A percentile compares a stretch with the other conserved stretches of the same genome.
Evolutionary conservation across 2,888 invertebrate species (phyloP).

Genomic region (Chymomyza procnemis): DNA sequence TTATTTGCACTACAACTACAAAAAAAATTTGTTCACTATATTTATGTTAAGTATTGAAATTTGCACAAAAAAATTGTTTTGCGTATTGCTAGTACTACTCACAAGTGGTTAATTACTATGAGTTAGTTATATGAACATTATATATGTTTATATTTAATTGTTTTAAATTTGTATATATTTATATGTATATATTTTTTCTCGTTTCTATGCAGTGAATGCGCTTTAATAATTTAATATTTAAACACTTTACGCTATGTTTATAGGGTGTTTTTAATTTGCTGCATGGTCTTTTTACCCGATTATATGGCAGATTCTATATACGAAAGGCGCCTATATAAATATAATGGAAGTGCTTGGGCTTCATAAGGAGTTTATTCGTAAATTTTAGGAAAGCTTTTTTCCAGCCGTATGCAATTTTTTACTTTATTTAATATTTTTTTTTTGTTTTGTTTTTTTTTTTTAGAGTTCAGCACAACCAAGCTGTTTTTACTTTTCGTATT

Average conservation of each 20-base stretch:
- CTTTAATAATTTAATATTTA: background rate
- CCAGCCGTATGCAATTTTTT: background rate
- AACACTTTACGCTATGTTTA: background rate
- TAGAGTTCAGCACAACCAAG: slow-evolving; percentile 66
- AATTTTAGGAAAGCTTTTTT: background rate
- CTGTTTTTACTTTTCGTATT: slow-evolving; percentile 42
- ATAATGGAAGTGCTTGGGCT: background rate
- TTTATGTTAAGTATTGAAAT: no score
- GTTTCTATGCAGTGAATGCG: background rate
- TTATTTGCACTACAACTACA: background rate
- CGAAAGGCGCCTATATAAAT: background rate
- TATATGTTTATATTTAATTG: background rate
- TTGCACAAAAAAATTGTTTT: background rate
- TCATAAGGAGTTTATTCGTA: background rate
- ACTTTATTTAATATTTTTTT: background rate
- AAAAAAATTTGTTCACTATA: background rate
- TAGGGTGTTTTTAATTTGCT: background rate
- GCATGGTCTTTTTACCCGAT: background rate
- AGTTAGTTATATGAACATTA: background rate
- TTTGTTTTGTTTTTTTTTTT: slow-evolving; percentile 20
- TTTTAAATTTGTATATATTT: background rate
- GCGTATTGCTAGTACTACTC: background rate
- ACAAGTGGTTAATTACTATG: background rate
- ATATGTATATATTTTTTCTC: background rate
- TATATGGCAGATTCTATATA: background rate